phyloP scores from a whole-genome alignment of 2,888 invertebrate genomes.

The Heliconius sara region DNA sequence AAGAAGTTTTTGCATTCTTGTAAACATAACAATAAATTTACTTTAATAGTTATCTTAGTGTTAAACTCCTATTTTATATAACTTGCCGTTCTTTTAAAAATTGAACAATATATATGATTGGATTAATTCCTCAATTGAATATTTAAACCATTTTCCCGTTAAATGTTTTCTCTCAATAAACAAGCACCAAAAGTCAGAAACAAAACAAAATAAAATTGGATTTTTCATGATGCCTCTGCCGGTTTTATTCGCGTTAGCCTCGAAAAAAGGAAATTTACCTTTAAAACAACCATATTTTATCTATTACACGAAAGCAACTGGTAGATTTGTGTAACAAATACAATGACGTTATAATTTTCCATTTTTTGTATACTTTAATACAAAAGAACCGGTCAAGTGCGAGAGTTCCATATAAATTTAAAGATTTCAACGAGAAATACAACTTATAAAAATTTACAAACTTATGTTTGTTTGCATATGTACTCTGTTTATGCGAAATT shows the following conservation, averaged over 20 bases:
- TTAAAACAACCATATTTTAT: slow-evolving; percentile 4
- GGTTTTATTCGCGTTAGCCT: not conserved
- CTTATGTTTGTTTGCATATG: no score
- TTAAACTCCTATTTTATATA: no score
- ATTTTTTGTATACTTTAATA: no score
- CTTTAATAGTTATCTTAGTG: not conserved
- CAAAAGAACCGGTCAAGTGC: no score
- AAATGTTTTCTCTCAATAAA: slow-evolving; percentile 21
- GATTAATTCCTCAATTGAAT: slow-evolving; percentile 10
- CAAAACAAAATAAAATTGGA: slow-evolving; percentile 11
- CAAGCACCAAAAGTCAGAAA: slow-evolving; percentile 12
- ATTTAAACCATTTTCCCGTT: not conserved
- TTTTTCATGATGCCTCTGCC: slow-evolving; percentile 20
- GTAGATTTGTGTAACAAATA: not conserved
- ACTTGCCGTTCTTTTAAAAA: no score
- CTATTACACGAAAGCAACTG: not conserved
- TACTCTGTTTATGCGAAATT: no score
- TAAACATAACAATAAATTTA: no score
- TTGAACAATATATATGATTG: not conserved
- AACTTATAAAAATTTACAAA: no score
- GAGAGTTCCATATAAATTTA: no score
- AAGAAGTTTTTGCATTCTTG: no score
- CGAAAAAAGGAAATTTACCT: slow-evolving; percentile 16
- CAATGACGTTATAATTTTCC: not conserved
- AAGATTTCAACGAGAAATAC: no score